Conservation (phyloP, 2,888 invertebrate genomes). For the Caenorhabditis afra region DNA sequence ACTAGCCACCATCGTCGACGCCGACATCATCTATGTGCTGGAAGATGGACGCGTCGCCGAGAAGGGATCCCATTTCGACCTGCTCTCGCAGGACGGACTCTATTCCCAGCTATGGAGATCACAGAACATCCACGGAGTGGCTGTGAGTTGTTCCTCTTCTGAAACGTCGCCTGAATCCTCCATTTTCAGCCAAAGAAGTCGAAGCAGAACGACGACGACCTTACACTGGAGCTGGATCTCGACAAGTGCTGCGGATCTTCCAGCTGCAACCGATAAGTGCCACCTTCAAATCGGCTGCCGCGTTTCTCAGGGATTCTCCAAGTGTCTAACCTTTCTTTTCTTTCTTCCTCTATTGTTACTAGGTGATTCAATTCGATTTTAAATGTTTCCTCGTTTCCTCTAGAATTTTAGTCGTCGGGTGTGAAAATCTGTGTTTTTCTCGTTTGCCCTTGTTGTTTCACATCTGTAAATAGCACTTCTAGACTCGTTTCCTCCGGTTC, state of each 20-base stretch:
- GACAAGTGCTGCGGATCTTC: slow-evolving; percentile 78
- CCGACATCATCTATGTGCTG: slow-evolving; percentile 88
- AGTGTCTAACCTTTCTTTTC: slow-evolving; percentile 17
- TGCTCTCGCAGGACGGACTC: slow-evolving; percentile 63
- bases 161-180: no score
- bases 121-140: slow-evolving; percentile 71
- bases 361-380: slow-evolving; percentile 28
- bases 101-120: slow-evolving; percentile 78
- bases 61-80: slow-evolving; percentile 59
- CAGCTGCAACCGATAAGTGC: slow-evolving; percentile 74
- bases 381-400: slow-evolving; percentile 24
- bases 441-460: slow-evolving; percentile 38
- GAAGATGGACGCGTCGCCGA: slow-evolving; percentile 66
- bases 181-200: slow-evolving; percentile 61
- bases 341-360: slow-evolving; percentile 29
- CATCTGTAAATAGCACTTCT: slow-evolving; percentile 47
- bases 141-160: slow-evolving; percentile 43
- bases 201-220: slow-evolving; percentile 55
- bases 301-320: slow-evolving; percentile 16
- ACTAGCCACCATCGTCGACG: slow-evolving; percentile 84
- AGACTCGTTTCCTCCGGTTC: slow-evolving; percentile 38
- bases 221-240: slow-evolving; percentile 71
- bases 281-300: no score
- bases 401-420: slow-evolving; percentile 26
- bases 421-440: slow-evolving; percentile 59